phyloP scores from a whole-genome alignment of 2,797 vertebrate species.

The Rhabdomys pumilio region DNA sequence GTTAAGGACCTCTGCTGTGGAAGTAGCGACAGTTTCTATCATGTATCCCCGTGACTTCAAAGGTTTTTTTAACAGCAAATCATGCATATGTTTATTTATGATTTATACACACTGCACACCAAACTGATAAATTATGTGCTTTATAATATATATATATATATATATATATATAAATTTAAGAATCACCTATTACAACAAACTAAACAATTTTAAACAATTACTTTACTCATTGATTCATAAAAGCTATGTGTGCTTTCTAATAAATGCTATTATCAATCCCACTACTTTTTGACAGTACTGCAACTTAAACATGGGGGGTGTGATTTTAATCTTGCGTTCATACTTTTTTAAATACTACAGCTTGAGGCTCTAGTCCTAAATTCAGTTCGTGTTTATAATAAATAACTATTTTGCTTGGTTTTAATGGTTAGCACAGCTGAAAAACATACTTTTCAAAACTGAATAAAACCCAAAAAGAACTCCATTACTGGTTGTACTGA shows the following conservation, averaged over 20 bases:
- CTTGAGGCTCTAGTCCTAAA: conserved; percentile 67
- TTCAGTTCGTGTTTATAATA: conserved; percentile 70
- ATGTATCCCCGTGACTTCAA: conserved; percentile 37
- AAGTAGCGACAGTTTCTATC: conserved; percentile 55
- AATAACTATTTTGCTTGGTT: conserved; percentile 62
- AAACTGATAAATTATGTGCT: conserved; percentile 61
- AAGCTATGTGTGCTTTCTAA: conserved; percentile 56
- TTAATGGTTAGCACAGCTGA: conserved; percentile 56
- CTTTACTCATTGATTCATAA: conserved; percentile 53
- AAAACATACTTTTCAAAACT: conserved; percentile 72
- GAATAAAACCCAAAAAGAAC: conserved; percentile 68
- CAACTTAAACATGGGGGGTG: conserved; percentile 34
- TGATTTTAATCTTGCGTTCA: conserved; percentile 69
- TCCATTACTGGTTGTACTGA: conserved; percentile 58
- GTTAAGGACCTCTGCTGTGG: conserved; percentile 49
- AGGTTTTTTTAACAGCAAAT: neutral
- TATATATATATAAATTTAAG: conserved; percentile 40
- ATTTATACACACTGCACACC: conserved; percentile 25
- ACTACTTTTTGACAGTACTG: conserved; percentile 49
- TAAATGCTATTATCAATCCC: conserved; percentile 48
- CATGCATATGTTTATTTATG: neutral
- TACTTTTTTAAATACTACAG: conserved; percentile 65
- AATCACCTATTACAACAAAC: conserved; percentile 52
- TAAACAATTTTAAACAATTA: conserved; percentile 57
- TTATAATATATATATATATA: conserved; percentile 55